Percentiles rank a stretch among this genome's conserved stretches.
Evolutionary conservation across 1,140 invertebrate species (phyloP).

Genomic region (Calosoma granatense): DNA sequence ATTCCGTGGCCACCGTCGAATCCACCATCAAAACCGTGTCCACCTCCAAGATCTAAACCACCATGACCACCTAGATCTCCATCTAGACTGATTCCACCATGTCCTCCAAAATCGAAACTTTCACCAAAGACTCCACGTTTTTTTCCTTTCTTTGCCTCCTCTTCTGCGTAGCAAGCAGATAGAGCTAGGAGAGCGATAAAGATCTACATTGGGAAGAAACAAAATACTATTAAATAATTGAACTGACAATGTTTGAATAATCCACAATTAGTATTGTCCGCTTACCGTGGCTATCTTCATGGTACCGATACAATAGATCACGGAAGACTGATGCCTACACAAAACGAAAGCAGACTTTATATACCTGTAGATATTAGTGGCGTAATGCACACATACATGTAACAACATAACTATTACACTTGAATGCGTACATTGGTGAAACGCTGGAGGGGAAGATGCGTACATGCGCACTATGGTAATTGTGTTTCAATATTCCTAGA

Average conservation of each 20-base stretch:
- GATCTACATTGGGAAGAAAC: background rate
- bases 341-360: background rate
- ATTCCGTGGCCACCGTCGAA: slow-evolving; percentile 8
- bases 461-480: no score
- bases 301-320: background rate
- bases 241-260: no score
- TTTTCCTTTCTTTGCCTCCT: slow-evolving; percentile 9
- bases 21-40: slow-evolving; percentile 7
- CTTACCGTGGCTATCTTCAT: background rate
- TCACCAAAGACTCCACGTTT: slow-evolving; percentile 11
- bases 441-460: background rate
- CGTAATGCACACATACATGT: background rate
- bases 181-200: background rate
- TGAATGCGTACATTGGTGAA: background rate
- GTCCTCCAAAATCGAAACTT: slow-evolving; percentile 14
- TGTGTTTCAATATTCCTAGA: no score
- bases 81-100: background rate
- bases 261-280: background rate
- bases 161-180: background rate
- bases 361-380: background rate
- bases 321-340: background rate
- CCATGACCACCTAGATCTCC: background rate
- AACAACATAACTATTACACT: background rate
- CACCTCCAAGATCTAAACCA: background rate
- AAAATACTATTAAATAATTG: background rate